Percentiles rank a stretch among this genome's conserved stretches.
phyloP scores from a whole-genome alignment of 2,113 vertebrate species.

The Phyllostomus discolor region DNA sequence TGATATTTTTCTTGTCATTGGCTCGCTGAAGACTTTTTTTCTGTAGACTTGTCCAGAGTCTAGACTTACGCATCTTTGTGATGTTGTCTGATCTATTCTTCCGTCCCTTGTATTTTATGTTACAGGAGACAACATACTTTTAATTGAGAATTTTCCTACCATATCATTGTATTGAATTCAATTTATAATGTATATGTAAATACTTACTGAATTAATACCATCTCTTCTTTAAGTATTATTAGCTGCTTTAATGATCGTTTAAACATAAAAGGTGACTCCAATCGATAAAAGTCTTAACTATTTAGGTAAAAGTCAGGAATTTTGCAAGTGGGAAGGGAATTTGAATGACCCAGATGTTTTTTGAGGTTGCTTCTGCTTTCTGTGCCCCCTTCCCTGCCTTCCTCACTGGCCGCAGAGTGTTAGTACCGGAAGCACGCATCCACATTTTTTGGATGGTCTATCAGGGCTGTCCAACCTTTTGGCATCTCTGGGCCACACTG shows the following conservation, averaged over 20 bases:
- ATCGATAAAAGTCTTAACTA: background rate
- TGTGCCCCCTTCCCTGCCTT: background rate
- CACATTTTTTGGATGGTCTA: slow-evolving; percentile 22
- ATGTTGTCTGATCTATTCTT: background rate
- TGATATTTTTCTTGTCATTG: background rate
- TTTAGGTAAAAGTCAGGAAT: background rate
- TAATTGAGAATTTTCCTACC: background rate
- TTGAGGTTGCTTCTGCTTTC: background rate
- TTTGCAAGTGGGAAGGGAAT: background rate
- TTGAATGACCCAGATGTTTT: background rate
- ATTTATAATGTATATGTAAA: background rate
- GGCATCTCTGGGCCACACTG: too few relatives aligned
- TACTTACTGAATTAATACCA: background rate
- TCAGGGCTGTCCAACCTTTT: too few relatives aligned
- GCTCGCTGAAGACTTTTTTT: background rate
- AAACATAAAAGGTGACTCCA: background rate
- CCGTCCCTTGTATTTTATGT: background rate
- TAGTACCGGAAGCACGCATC: slow-evolving; percentile 25
- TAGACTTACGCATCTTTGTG: background rate
- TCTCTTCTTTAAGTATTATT: background rate
- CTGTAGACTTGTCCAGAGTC: background rate
- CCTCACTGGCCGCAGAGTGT: background rate
- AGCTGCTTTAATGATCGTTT: background rate
- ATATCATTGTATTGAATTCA: background rate
- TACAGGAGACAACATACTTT: background rate